Conservation (phyloP, 2,888 invertebrate species). For the Mythimna pallens region DNA sequence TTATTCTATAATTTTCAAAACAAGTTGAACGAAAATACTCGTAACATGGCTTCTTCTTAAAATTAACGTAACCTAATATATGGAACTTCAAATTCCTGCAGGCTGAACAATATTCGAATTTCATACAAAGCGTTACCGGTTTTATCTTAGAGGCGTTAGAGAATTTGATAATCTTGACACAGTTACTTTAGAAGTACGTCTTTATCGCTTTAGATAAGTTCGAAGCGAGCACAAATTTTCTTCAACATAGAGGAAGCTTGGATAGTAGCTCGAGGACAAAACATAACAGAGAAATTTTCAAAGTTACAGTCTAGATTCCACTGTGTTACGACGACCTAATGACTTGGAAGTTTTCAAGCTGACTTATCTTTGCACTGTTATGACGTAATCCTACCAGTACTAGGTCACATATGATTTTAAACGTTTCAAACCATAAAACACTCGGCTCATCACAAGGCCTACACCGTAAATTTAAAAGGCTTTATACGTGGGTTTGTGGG, state of each 20-base stretch:
- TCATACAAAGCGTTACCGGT: conserved; percentile 51
- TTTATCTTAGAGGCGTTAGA: conserved; percentile 42
- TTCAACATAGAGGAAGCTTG: conserved; percentile 44
- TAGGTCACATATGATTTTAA: conserved; percentile 74
- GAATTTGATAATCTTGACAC: conserved; percentile 53
- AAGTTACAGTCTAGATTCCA: conserved; percentile 39
- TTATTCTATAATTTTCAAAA: background rate
- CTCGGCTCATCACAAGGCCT: conserved; percentile 79
- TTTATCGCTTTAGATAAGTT: conserved; percentile 58
- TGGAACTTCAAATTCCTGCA: conserved; percentile 28
- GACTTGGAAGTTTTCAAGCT: conserved; percentile 35
- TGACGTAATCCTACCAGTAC: conserved; percentile 61
- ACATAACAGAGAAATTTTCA: conserved; percentile 43
- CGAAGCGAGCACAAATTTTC: conserved; percentile 52
- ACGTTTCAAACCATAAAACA: conserved; percentile 84
- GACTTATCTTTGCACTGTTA: conserved; percentile 40
- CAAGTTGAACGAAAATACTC: background rate
- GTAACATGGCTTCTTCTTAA: conserved; percentile 1
- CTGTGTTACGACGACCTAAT: conserved; percentile 28
- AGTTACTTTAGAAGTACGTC: conserved; percentile 53
- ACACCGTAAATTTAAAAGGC: conserved; percentile 88
- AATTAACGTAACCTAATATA: conserved; percentile 30
- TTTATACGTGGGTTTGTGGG: conserved; percentile 81
- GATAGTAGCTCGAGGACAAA: conserved; percentile 45
- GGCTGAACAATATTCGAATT: conserved; percentile 49